phyloP scores from a whole-genome alignment of 2,113 vertebrate species.

The Lophochroa leadbeateri region DNA sequence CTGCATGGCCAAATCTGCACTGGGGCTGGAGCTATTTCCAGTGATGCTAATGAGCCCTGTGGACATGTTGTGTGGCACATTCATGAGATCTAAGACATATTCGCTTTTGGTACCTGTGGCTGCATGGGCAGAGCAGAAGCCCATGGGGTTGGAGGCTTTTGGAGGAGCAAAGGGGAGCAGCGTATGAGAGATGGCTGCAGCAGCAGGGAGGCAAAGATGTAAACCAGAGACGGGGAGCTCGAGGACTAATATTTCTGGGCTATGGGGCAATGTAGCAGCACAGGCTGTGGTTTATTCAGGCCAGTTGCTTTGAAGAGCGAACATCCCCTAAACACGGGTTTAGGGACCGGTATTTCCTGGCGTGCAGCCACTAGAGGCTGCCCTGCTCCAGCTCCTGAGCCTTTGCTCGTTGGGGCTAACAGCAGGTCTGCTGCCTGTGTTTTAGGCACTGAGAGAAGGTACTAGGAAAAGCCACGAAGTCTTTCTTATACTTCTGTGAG shows the following conservation, averaged over 20 bases:
- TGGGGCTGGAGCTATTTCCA: not conserved
- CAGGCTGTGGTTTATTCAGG: not conserved
- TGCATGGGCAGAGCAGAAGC: not conserved
- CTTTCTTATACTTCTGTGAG: not conserved
- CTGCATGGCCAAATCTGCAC: not conserved
- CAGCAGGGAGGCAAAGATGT: not conserved
- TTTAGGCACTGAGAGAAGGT: not conserved
- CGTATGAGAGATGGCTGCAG: not conserved
- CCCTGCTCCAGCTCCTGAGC: slow-evolving; percentile 57
- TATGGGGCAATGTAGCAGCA: not conserved
- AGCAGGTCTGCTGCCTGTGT: not conserved
- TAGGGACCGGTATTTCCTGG: not conserved
- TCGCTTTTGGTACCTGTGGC: not conserved
- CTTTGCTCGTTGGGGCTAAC: not conserved
- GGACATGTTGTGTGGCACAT: not conserved
- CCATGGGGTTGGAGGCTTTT: not conserved
- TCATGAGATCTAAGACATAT: fast-evolving
- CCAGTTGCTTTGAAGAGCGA: not conserved
- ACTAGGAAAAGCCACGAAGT: not conserved
- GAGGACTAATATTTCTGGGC: not conserved
- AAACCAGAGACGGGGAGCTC: not conserved
- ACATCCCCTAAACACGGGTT: too few species aligned
- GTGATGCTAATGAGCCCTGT: not conserved
- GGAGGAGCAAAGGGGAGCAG: not conserved
- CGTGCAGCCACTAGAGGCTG: slow-evolving; percentile 50